Base-by-base conservation (phyloP, 2,797 vertebrate genomes). In the Chaunax sp. region DNA sequence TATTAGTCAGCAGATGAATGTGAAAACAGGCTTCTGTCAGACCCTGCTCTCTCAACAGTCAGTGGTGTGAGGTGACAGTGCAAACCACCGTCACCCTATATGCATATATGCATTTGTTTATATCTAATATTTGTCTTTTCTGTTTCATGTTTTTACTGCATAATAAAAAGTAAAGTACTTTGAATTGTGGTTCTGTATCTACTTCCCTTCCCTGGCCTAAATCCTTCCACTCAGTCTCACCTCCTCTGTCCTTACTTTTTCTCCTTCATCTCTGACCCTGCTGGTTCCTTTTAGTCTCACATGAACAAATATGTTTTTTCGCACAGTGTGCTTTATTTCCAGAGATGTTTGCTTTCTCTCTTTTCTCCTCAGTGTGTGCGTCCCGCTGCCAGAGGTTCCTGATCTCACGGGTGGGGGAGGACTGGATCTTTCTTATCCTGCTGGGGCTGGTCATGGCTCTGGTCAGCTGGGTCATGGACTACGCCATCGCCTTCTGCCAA, bases 381-480 rank as follows among this genome's bases (percentile, higher is more conserved):
- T 93, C 96, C 20, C 95, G 94, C 66, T 98, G 96, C 85, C 95
- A 96, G 90, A 95, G 93, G 89, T 98, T 98, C 93, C 87, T 99
- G 80, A 93, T 98, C 87, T 97, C 97, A 30, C 95, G 96, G 40
- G 95, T 99, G 66, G 97, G 97, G 0, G 98, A 99, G 92, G 97
- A 99, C 91, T 99, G 98, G 98, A 96, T 99, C 87, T 99, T 99
- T 89, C 96, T 99, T 78, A 97, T 99, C 81, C 94, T 99, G 28
- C 90, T 99, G 88, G 97, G 98, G 9, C 90, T 99, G 75, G 79
- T 99, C 78, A 99, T 99, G 98, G 97, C 98, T 0, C 81, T 99
- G 86, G 97, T 99, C 87, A 99, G 98, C 93, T 99, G 97, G 97
- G 96, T 95, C 89, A 98, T 99, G 97, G 98, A 99, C 91, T 99